Evolutionary conservation across 2,113 vertebrate species (phyloP), one percentile per base, ranked within the genome.

Genomic region (Oxyruncus cristatus): DNA sequence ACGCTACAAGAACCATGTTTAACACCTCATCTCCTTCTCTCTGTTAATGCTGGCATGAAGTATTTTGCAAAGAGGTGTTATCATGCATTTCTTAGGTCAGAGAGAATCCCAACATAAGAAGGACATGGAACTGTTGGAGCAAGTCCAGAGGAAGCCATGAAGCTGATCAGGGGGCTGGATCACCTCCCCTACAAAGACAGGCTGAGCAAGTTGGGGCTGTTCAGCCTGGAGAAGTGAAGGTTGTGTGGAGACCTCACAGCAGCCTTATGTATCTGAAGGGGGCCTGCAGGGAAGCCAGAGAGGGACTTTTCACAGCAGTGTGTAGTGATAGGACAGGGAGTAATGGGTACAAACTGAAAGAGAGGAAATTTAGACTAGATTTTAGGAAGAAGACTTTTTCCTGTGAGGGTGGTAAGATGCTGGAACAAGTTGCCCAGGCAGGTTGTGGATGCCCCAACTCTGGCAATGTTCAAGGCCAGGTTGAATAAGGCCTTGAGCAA

Each of bases 1-100:
- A 3, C 1, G 6, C 11, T 1, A 2, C 1, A 6, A 26, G 22
- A 26, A 15, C 15, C 22, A 1, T 7, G 2, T 42, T 28, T 39
- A 27, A 11, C 7, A 2, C 16, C 35, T 5, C 4, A 3, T 44
- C 6, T 4, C 2, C 18, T 30, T 35, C 3, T 2, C 23, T 4
- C 14, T 13, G 0, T 1, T 18, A 4, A 5, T 27, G 8, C 11
- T 9, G 14, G 24, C 35, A 9, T 16, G 12, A 71, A n/a, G 6
- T 27, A 2, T 20, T 74, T 37, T 22, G 13, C 11, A 11, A 32
- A 71, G 22, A 32, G 13, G 7, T 39, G 8, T 37, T 81, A 37
- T 5, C 8, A 44, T 2, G 9, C 44, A 39, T 17, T 66, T 58
- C 59, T 44, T 44, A 37, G 4, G 26, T 33, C 18, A 37, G 32